Evolutionary conservation across 2,888 invertebrate genomes (phyloP), one percentile per base, ranked within the genome.

Genomic region (Agriopis marginaria): DNA sequence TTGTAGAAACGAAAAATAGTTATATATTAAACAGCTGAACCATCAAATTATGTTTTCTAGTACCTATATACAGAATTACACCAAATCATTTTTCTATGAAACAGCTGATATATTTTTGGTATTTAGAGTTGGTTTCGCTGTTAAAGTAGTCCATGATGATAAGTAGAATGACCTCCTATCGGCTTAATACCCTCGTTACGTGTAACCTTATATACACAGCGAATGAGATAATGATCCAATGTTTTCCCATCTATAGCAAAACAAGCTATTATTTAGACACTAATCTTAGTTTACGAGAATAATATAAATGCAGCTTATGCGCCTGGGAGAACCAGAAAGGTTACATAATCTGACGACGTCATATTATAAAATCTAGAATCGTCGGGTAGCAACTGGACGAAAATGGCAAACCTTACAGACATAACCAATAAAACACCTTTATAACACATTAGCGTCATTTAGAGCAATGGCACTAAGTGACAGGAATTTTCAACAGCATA

Each of bases 401-500:
- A 51, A 64, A 64, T 64, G 49, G 68, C 61, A 56, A 53, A 56
- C 44, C 45, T n/a, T 40, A 51, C 58, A 70, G 63, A 64, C 54
- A 56, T 17, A 54, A 50, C 7, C 53, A 49, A 61, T 66, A 64
- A 66, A 59, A 67, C 42, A 23, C 63, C 56, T 55, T 58, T 61
- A 59, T 44, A 50, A 42, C 44, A 62, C 44, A 45, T 62, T 62
- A 53, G 45, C 55, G 61, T 60, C 51, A 63, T 71, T 67, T 68
- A 63, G 66, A 45, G 55, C 69, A 53, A 59, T 62, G 59, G 51
- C 66, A 62, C 66, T 66, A 61, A 69, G 55, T 68, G 75, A 74
- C 63, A 68, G 55, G 68, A 70, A 71, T 68, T 61, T 66, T 71
- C 71, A 42, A 64, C 68, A 68, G 72, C 76, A 69, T 78, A 9